These are phyloP conservation scores for Dendrolimus pini DNA, from an alignment of 2,888 invertebrate genomes.

Conservation along the genomic window DNA sequence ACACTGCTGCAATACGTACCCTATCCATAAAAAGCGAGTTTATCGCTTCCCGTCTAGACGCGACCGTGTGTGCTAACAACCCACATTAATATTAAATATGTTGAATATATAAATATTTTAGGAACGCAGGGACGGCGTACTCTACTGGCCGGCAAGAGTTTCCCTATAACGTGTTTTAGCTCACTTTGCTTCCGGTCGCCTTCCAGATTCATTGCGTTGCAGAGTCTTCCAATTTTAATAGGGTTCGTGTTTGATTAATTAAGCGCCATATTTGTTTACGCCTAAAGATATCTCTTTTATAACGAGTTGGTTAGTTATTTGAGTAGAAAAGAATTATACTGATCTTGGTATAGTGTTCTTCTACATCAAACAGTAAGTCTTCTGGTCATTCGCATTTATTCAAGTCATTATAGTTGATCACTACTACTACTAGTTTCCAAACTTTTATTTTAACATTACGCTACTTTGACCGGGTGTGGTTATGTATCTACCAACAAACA, in stretches of 20 bases:
- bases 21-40: conserved; percentile 39
- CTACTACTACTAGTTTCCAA: too few relatives aligned
- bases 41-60: conserved; percentile 59
- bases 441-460: too few relatives aligned
- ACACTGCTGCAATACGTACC: background rate
- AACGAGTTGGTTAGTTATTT: too few relatives aligned
- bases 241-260: background rate
- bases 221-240: background rate
- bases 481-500: too few relatives aligned
- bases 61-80: conserved; percentile 44
- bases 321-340: too few relatives aligned
- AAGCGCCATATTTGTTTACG: background rate
- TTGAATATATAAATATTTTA: conserved; percentile 26
- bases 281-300: too few relatives aligned
- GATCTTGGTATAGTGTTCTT: too few relatives aligned
- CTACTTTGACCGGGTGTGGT: too few relatives aligned
- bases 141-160: background rate
- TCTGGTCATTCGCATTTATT: too few relatives aligned
- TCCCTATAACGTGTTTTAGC: background rate
- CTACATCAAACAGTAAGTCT: too few relatives aligned
- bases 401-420: too few relatives aligned
- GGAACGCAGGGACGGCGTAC: background rate
- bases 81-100: conserved; percentile 43
- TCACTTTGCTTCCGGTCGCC: background rate
- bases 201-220: background rate